A percentile compares a stretch with the other conserved stretches of the same genome.
Evolutionary conservation across 2,888 invertebrate genomes (phyloP).

Genomic region (Drosophila macrospina): DNA sequence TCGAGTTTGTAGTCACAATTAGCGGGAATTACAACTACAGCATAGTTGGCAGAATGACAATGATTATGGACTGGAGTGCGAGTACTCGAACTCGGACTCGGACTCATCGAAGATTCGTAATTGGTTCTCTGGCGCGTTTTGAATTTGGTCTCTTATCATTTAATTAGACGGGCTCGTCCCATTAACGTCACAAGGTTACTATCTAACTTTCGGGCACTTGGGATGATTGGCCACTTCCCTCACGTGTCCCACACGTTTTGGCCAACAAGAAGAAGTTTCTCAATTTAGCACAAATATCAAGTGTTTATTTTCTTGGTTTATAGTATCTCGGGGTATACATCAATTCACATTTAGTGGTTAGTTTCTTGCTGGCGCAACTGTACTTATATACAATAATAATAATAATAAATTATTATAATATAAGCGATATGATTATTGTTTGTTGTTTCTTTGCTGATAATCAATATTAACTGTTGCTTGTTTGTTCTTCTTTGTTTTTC

Average conservation of each 20-base stretch:
- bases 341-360: constrained; percentile 65
- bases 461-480: constrained; percentile 18
- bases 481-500: not conserved
- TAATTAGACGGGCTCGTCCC: constrained; percentile 54
- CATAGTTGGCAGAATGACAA: too few species aligned
- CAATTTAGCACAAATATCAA: constrained; percentile 57
- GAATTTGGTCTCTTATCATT: constrained; percentile 56
- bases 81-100: constrained; percentile 1
- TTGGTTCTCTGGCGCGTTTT: constrained; percentile 11
- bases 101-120: constrained; percentile 13
- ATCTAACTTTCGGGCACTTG: constrained; percentile 11
- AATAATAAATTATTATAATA: constrained; percentile 19
- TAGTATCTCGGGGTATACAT: constrained; percentile 56
- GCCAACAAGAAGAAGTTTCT: constrained; percentile 5
- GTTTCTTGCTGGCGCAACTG: constrained; percentile 57
- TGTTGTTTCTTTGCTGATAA: constrained; percentile 12
- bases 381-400: constrained; percentile 58
- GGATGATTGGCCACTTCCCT: constrained; percentile 43
- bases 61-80: constrained; percentile 9
- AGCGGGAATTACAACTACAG: constrained; percentile 7
- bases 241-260: constrained; percentile 70
- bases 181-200: constrained; percentile 33
- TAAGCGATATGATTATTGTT: constrained; percentile 59
- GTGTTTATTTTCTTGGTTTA: constrained; percentile 36
- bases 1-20: constrained; percentile 22